Percentiles rank a stretch among this genome's conserved stretches.
phyloP scores from a whole-genome alignment of 2,888 invertebrate genomes.

The Allacma fusca region DNA sequence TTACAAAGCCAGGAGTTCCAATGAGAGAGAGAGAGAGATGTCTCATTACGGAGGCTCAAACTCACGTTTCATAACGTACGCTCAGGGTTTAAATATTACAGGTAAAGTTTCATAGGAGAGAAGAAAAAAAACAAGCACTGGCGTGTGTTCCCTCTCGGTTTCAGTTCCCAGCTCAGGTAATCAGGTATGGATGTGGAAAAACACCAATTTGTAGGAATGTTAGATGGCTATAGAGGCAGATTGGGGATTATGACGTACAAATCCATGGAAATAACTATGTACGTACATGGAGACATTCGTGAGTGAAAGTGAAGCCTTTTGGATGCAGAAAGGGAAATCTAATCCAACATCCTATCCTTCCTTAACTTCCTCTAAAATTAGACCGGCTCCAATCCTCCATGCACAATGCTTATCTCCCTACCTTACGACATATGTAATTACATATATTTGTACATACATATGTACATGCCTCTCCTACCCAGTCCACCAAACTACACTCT shows the following conservation, averaged over 20 bases:
- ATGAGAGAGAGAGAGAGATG: too few relatives aligned
- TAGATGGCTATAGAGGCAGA: constrained; percentile 14
- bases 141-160: neutral
- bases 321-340: constrained; percentile 32
- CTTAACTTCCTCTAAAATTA: neutral
- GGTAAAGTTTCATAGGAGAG: too few relatives aligned
- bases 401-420: too few relatives aligned
- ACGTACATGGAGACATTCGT: neutral
- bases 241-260: constrained; percentile 43
- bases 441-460: too few relatives aligned
- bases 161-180: constrained; percentile 15
- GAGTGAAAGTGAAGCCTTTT: constrained; percentile 22
- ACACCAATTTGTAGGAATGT: constrained; percentile 15
- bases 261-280: too few relatives aligned
- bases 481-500: too few relatives aligned
- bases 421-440: too few relatives aligned
- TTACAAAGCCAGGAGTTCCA: too few relatives aligned
- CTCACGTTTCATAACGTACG: too few relatives aligned
- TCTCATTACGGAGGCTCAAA: too few relatives aligned
- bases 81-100: too few relatives aligned
- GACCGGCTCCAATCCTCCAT: neutral
- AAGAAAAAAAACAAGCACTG: neutral
- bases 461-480: too few relatives aligned
- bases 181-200: neutral
- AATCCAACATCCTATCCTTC: constrained; percentile 39